Percentiles rank a stretch among this genome's conserved stretches.
These are phyloP conservation scores for Leptopilina boulardi DNA, from an alignment of 1,140 invertebrate species.

Conservation along the genomic window DNA sequence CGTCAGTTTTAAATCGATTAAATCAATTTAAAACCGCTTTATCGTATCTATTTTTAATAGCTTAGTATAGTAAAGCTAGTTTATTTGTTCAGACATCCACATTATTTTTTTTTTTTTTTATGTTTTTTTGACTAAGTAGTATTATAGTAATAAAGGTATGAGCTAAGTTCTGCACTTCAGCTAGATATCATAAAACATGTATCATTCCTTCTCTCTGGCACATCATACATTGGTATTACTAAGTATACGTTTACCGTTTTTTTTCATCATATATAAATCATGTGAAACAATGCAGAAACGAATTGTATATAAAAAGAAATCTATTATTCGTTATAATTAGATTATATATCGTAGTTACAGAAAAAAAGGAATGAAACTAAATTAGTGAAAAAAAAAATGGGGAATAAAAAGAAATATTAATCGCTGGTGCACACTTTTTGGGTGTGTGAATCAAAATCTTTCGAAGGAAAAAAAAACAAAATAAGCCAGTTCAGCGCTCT, in stretches of 20 bases:
- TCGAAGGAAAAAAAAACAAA: constrained; percentile 51
- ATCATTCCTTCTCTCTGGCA: constrained; percentile 75
- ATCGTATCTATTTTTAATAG: constrained; percentile 74
- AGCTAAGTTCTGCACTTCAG: constrained; percentile 76
- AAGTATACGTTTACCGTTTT: constrained; percentile 73
- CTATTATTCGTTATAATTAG: constrained; percentile 65
- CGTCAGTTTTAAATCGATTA: constrained; percentile 64
- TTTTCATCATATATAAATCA: constrained; percentile 66
- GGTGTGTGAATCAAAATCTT: constrained; percentile 32
- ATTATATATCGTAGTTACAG: constrained; percentile 64
- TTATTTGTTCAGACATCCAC: constrained; percentile 77
- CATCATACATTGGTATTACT: constrained; percentile 76
- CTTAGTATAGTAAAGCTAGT: constrained; percentile 77
- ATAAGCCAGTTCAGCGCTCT: constrained; percentile 60
- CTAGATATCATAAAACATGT: constrained; percentile 77
- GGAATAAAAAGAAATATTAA: constrained; percentile 45
- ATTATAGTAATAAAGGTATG: constrained; percentile 77
- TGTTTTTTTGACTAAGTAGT: constrained; percentile 72
- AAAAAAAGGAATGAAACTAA: constrained; percentile 52
- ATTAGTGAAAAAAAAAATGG: constrained; percentile 58
- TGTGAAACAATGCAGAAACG: constrained; percentile 66
- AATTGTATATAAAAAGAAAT: constrained; percentile 58
- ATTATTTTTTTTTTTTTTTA: constrained; percentile 52
- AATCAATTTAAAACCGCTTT: constrained; percentile 66
- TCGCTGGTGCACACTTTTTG: constrained; percentile 56